These are phyloP conservation scores for Pogonomyrmex californicus DNA, from an alignment of 1,140 invertebrate genomes.

Conservation along the genomic window DNA sequence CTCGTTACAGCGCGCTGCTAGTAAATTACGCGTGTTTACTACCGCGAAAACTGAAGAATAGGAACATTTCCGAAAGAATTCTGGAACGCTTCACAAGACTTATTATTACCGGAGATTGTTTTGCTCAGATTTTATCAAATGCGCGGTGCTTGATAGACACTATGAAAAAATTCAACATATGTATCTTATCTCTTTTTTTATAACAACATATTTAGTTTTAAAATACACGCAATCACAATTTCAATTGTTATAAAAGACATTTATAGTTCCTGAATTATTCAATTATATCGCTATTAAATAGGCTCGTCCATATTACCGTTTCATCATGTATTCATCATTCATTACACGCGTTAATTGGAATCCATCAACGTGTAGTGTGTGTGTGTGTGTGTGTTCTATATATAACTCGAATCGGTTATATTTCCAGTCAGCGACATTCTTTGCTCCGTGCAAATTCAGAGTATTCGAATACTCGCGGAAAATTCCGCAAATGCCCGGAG, in stretches of 20 bases:
- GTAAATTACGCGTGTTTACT: constrained; percentile 10
- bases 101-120: not conserved
- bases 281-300: not conserved
- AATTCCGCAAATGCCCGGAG: constrained; percentile 34
- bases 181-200: not conserved
- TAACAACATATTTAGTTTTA: not conserved
- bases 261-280: not conserved
- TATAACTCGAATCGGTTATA: constrained; percentile 4
- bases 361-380: not conserved
- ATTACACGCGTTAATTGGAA: constrained; percentile 10
- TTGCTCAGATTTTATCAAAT: constrained; percentile 18
- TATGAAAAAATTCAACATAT: constrained; percentile 11
- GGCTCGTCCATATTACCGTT: not conserved
- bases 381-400: not conserved
- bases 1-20: not conserved
- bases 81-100: constrained; percentile 12
- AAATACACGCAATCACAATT: not conserved
- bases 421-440: constrained; percentile 16
- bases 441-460: not conserved
- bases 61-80: constrained; percentile 37
- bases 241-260: not conserved
- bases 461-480: constrained; percentile 44
- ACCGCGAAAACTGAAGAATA: constrained; percentile 42
- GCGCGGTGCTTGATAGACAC: not conserved
- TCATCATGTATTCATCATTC: not conserved